A percentile compares a stretch with the other conserved stretches of the same genome.
Evolutionary conservation across 2,888 invertebrate species (phyloP).

Genomic region (Trimorus sp.): DNA sequence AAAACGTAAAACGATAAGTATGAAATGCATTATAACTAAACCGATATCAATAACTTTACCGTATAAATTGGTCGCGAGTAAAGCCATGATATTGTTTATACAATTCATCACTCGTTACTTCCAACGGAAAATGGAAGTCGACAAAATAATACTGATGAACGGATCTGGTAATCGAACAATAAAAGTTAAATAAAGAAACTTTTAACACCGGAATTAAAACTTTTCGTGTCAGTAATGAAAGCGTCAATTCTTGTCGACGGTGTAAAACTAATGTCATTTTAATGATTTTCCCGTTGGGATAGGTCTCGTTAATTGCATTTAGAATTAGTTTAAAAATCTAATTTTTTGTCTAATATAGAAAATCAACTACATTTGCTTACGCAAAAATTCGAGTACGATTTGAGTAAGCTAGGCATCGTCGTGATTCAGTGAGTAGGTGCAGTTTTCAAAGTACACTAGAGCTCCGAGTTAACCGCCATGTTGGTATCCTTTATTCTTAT

Average conservation of each 20-base stretch:
- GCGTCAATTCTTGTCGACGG: neutral
- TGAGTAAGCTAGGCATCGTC: slow-evolving; percentile 23
- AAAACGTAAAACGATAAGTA: too few relatives aligned
- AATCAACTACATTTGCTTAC: slow-evolving; percentile 37
- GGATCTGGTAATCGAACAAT: too few relatives aligned
- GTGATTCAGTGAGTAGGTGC: slow-evolving; percentile 26
- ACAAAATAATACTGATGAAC: too few relatives aligned
- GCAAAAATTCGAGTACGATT: slow-evolving; percentile 38
- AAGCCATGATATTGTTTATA: too few relatives aligned
- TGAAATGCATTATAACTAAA: too few relatives aligned
- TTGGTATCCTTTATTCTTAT: slow-evolving; percentile 44
- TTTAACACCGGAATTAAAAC: neutral
- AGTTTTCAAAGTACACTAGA: slow-evolving; percentile 34
- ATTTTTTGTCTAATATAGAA: slow-evolving; percentile 11
- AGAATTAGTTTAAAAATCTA: slow-evolving; percentile 32
- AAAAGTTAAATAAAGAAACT: neutral
- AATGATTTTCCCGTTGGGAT: slow-evolving; percentile 6
- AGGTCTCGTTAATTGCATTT: slow-evolving; percentile 14
- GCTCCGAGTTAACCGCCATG: slow-evolving; percentile 24
- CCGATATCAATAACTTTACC: too few relatives aligned
- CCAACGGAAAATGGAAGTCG: too few relatives aligned
- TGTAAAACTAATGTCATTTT: slow-evolving; percentile 14
- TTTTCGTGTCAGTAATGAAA: too few relatives aligned
- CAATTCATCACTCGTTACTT: too few relatives aligned
- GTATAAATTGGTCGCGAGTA: too few relatives aligned